Conservation (phyloP, 2,797 vertebrate species). For the Pagetopsis macropterus region DNA sequence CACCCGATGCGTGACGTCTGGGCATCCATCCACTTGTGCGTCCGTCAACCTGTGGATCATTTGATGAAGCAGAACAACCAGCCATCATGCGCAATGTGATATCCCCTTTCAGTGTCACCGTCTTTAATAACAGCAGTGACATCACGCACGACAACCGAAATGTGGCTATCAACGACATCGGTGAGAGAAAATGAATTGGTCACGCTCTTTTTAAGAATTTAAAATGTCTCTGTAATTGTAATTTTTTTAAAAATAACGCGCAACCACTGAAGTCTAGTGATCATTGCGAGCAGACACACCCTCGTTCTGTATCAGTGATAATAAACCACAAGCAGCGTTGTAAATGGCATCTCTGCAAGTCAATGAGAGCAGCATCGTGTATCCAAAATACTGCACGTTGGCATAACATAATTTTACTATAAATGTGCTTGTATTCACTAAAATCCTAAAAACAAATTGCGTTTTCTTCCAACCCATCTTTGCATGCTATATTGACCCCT, state of each 20-base stretch:
- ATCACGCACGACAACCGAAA: neutral
- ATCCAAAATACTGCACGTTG: neutral
- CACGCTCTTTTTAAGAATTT: neutral
- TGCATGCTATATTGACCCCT: neutral
- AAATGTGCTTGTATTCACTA: neutral
- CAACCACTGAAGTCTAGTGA: slow-evolving; percentile 16
- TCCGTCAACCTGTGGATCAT: slow-evolving; percentile 70
- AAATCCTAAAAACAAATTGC: neutral
- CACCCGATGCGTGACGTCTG: slow-evolving; percentile 36
- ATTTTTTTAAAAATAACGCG: neutral
- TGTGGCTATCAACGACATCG: neutral
- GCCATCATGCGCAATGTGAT: neutral
- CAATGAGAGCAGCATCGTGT: neutral
- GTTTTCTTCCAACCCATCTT: neutral
- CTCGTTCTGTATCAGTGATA: slow-evolving; percentile 21
- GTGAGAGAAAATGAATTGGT: neutral
- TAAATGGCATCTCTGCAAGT: slow-evolving; percentile 7
- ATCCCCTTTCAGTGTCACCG: neutral
- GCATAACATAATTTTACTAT: neutral
- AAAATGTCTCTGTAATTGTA: neutral
- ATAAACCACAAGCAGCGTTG: slow-evolving; percentile 22
- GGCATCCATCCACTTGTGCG: slow-evolving; percentile 23
- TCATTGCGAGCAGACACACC: slow-evolving; percentile 60
- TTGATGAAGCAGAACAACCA: slow-evolving; percentile 15
- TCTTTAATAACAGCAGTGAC: slow-evolving; percentile 4